Evolutionary conservation across 2,797 vertebrate species (phyloP).

Genomic region (Nyctalus aviator): DNA sequence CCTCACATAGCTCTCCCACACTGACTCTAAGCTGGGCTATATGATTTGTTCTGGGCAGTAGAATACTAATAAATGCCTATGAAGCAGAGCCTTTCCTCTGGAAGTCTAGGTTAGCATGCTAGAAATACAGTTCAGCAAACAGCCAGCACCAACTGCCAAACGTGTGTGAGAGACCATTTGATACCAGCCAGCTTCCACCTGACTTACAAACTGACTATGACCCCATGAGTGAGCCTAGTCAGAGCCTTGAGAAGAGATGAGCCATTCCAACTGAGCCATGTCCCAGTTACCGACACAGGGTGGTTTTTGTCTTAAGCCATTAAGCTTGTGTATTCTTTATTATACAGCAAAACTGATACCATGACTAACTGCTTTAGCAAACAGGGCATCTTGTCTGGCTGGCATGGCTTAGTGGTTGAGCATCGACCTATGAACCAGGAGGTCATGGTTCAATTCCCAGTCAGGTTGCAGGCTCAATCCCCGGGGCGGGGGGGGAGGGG

Average conservation of each 20-base stretch:
- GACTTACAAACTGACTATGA: neutral
- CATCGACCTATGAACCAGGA: too few relatives aligned
- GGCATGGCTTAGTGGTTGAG: too few relatives aligned
- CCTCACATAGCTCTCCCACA: too few relatives aligned
- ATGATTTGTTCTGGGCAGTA: neutral
- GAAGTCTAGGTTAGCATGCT: neutral
- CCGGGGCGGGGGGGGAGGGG: too few relatives aligned
- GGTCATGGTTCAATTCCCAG: too few relatives aligned
- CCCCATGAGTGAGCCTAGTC: neutral
- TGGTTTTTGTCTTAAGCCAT: neutral
- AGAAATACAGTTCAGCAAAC: neutral
- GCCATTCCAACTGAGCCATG: neutral
- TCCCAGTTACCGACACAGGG: neutral
- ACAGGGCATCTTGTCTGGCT: too few relatives aligned
- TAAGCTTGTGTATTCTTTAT: neutral
- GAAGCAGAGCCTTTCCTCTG: neutral
- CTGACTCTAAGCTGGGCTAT: neutral
- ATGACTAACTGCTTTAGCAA: neutral
- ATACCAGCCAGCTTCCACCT: neutral
- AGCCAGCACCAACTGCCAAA: neutral
- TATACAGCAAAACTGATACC: neutral
- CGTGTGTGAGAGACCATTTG: neutral
- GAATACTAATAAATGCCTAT: neutral
- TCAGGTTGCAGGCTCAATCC: too few relatives aligned
- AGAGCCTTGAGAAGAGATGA: neutral